Conservation (phyloP, 2,888 invertebrate genomes). For the Synanthedon myopaeformis region DNA sequence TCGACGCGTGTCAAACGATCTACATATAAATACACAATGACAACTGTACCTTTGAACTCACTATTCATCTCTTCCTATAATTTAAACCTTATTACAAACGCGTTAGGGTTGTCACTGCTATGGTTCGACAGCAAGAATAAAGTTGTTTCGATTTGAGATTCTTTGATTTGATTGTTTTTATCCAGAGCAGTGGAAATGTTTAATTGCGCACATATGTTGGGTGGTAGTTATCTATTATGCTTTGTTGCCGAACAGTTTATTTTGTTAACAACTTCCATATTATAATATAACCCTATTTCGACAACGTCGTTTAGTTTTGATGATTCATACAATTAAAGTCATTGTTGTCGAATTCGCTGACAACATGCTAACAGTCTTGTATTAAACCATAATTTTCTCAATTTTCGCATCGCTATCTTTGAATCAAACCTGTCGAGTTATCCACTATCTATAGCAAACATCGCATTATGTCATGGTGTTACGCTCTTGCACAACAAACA, state of each 20-base stretch:
- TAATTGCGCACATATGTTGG: constrained; percentile 34
- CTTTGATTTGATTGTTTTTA: constrained; percentile 58
- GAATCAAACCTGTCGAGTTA: no score
- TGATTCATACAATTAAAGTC: no score
- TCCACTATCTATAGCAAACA: no score
- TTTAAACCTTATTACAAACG: constrained; percentile 11
- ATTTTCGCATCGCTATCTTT: no score
- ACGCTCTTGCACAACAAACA: no score
- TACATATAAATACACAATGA: constrained; percentile 13
- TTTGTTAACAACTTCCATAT: no score
- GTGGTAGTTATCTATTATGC: not conserved
- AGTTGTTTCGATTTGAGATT: constrained; percentile 28
- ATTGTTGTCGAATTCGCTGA: no score
- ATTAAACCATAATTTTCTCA: no score
- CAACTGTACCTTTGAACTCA: not conserved
- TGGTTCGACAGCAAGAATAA: not conserved
- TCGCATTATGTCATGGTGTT: no score
- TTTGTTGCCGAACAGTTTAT: not conserved
- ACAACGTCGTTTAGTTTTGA: no score
- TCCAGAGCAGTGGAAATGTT: constrained; percentile 55
- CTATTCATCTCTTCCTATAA: constrained; percentile 2
- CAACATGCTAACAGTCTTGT: no score
- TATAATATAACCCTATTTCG: no score
- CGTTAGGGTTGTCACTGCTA: constrained; percentile 7
- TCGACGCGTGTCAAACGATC: constrained; percentile 47